phyloP scores from a whole-genome alignment of 2,888 invertebrate genomes.

The Listrodromus nycthemerus region DNA sequence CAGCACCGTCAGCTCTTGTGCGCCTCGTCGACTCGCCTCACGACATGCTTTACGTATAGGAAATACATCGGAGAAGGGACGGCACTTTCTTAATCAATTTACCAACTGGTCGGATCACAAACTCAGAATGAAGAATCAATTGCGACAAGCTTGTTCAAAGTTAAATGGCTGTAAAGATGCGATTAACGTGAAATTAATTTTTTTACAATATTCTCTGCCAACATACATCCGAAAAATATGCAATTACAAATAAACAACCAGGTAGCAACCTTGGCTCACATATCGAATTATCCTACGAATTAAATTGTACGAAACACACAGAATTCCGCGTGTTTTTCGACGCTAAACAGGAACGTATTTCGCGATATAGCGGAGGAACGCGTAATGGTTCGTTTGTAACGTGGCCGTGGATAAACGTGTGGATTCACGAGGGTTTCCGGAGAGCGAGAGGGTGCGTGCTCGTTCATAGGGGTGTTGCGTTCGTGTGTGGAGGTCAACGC shows the following conservation, averaged over 20 bases:
- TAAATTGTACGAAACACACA: conserved; percentile 38
- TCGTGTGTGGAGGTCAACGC: conserved; percentile 67
- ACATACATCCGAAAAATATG: not conserved
- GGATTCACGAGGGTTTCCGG: conserved; percentile 39
- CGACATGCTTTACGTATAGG: not conserved
- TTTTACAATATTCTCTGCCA: not conserved
- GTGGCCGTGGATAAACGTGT: conserved; percentile 61
- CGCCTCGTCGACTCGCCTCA: too few species aligned
- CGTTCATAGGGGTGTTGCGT: conserved; percentile 29
- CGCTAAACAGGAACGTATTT: conserved; percentile 52
- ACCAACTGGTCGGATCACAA: not conserved
- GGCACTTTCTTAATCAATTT: not conserved
- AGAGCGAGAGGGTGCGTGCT: conserved; percentile 50
- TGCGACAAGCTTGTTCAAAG: not conserved
- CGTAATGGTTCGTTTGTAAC: conserved; percentile 68
- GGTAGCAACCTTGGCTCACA: conserved; percentile 17
- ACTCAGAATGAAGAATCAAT: not conserved
- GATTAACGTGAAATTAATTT: not conserved
- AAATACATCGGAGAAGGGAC: not conserved
- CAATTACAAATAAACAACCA: not conserved
- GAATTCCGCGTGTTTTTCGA: conserved; percentile 23
- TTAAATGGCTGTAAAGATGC: not conserved
- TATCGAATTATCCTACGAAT: conserved; percentile 59
- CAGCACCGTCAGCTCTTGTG: too few species aligned
- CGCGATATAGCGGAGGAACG: conserved; percentile 62